Percentiles rank a stretch among this genome's conserved stretches.
phyloP scores from a whole-genome alignment of 2,797 vertebrate species.

The Rhinichthys osculus region DNA sequence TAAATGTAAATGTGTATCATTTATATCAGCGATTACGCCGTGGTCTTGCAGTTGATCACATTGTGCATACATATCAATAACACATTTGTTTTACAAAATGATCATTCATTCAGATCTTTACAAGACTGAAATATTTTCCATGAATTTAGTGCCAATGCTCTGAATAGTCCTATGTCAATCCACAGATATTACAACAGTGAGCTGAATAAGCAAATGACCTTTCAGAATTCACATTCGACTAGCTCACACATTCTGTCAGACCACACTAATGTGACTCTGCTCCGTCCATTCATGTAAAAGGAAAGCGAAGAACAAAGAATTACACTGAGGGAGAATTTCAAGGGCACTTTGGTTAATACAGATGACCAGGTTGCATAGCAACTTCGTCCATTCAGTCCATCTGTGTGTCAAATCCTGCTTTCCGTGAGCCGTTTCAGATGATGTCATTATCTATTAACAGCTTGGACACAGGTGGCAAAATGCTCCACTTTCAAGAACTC shows the following conservation, averaged over 20 bases:
- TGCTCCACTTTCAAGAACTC: constrained; percentile 62
- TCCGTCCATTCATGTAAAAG: constrained; percentile 23
- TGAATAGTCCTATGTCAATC: background rate
- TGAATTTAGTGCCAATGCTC: background rate
- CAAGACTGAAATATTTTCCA: background rate
- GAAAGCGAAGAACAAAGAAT: constrained; percentile 27
- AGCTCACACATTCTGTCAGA: background rate
- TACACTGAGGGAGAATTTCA: constrained; percentile 38
- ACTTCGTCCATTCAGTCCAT: constrained; percentile 53
- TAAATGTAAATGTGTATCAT: background rate
- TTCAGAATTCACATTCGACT: constrained; percentile 13
- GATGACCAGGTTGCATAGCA: constrained; percentile 43
- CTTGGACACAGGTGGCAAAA: constrained; percentile 64
- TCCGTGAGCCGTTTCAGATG: constrained; percentile 58
- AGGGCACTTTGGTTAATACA: constrained; percentile 49
- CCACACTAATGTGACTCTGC: constrained; percentile 6
- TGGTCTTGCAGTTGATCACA: background rate
- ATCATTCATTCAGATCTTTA: background rate
- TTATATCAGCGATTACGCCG: background rate
- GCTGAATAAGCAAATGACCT: constrained; percentile 31
- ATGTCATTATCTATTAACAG: constrained; percentile 66
- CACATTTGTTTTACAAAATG: background rate
- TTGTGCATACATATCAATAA: background rate
- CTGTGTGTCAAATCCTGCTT: constrained; percentile 64
- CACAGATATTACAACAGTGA: background rate